phyloP scores from a whole-genome alignment of 2,797 vertebrate species.

The Diceros bicornis region DNA sequence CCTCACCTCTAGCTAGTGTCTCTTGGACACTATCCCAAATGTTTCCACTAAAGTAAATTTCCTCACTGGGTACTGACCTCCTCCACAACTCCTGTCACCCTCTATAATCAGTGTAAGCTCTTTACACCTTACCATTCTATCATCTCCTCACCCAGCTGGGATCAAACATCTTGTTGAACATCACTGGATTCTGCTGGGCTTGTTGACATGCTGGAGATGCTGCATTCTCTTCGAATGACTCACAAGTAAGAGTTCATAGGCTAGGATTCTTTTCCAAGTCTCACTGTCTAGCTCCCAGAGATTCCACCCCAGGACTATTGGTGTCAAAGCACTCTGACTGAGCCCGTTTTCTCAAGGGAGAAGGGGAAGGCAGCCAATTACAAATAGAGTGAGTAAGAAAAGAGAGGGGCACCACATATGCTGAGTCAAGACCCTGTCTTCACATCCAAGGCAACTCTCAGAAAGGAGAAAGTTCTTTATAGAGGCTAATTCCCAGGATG shows the following conservation, averaged over 20 bases:
- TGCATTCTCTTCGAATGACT: conserved; percentile 42
- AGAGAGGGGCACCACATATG: neutral
- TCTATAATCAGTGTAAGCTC: neutral
- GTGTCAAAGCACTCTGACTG: neutral
- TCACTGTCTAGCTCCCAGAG: neutral
- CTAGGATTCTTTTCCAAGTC: neutral
- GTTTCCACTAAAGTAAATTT: conserved; percentile 25
- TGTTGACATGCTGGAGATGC: neutral
- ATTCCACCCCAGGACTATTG: neutral
- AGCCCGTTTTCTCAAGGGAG: conserved; percentile 36
- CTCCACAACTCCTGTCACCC: neutral
- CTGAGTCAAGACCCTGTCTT: neutral
- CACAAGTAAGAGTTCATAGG: neutral
- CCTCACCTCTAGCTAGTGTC: neutral
- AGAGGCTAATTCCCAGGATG: neutral
- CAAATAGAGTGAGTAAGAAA: conserved; percentile 1
- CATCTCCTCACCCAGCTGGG: neutral
- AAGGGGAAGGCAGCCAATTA: neutral
- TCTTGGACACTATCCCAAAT: neutral
- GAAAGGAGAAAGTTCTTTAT: neutral
- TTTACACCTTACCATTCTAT: neutral
- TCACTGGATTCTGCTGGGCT: conserved; percentile 14
- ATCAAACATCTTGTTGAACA: neutral
- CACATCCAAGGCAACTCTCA: conserved; percentile 5
- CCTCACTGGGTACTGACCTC: neutral